Base-by-base conservation (phyloP, 2,797 vertebrate genomes). In the Labeo calbasu region DNA sequence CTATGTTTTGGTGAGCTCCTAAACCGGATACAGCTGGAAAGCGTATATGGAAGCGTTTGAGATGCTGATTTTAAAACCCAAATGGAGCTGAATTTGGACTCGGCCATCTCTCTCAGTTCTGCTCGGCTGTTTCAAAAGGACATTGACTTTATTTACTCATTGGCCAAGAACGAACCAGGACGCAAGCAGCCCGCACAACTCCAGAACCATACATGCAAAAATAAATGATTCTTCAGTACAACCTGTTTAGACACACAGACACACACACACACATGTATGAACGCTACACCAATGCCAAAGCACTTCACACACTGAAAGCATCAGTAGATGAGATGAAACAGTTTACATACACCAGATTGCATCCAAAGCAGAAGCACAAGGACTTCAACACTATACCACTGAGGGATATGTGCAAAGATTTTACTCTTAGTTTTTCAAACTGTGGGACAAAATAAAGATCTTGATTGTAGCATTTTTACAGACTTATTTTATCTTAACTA, bases 1-100 rank as follows among this genome's bases (percentile, higher is more conserved):
- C 93, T 99, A 99, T 83, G 98, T 99, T 85, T 93, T 99, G 96
- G 98, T 99, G 95, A 99, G 98, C 95, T 99, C 98, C 87, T 99
- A 99, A 96, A 87, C 50, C 12, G 48, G 75, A 28, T 61, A 28
- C 81, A 53, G 5, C 32, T 15, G 81, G 81, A 55, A 83, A 84
- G 88, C 79, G 89, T 86, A 89, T 90, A 88, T 88, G 89, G 84
- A 61, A 88, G 90, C 70, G 28, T 81, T 88, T 87, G 89, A 90
- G 91, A 91, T 85, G 85, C 92, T 63, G 85, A 88, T 87, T 81
- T 80, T 75, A 82, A 91, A 72, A 83, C 75, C 36, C 63, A 83
- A 53, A 75, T 73, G 65, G 77, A 90, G 91, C 90, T 91, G 92
- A 90, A 92, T 86, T 92, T 91, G 92, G 90, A 93, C 91, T 90